Evolutionary conservation across 2,797 vertebrate genomes (phyloP), one percentile per base, ranked within the genome.

Genomic region (Tadarida brasiliensis): DNA sequence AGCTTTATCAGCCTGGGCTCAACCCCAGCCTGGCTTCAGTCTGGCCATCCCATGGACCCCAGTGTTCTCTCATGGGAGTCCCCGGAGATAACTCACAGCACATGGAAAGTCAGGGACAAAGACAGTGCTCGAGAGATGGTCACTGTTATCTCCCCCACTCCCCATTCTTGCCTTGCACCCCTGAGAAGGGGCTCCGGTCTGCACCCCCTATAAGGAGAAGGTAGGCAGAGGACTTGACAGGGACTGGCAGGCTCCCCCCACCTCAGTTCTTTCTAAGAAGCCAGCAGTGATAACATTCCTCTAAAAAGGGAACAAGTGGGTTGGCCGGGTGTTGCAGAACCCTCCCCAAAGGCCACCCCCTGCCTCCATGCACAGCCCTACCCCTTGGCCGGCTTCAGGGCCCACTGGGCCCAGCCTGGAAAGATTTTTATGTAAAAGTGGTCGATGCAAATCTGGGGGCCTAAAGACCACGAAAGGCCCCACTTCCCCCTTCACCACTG

Each of bases 361-460:
- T 28, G 10, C 59, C 35, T 11, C 5, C n/a, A 17, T 2, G 47
- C 87, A 35, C 12, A 1, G 77, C 39, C n/a, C 5, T 4, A 44
- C 68, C 73, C 91, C 39, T 3, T 5, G 11, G 76, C 61, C 22
- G 67, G 90, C 96, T 73, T 94, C 94, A 88, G 76, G 87, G 76
- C 59, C 74, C 71, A 1, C 89, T 82, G 83, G 81, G 86, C 91
- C 28, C 57, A 87, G 78, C 90, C 63, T 95, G 90, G 93, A 97
- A 97, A 96, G 95, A 91, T 81, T 96, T 97, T 95, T 97, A 94
- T 98, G 94, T 97, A 98, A 97, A 97, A 95, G 94, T 91, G 77
- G 67, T 30, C 26, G 3, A 97, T 97, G 97, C 96, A 97, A 97
- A 97, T 97, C 76, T 77, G 56, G 87, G 83, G 92, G 63, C 95